Conservation (phyloP, 2,113 vertebrate genomes). For the Pygoscelis antarcticus region DNA sequence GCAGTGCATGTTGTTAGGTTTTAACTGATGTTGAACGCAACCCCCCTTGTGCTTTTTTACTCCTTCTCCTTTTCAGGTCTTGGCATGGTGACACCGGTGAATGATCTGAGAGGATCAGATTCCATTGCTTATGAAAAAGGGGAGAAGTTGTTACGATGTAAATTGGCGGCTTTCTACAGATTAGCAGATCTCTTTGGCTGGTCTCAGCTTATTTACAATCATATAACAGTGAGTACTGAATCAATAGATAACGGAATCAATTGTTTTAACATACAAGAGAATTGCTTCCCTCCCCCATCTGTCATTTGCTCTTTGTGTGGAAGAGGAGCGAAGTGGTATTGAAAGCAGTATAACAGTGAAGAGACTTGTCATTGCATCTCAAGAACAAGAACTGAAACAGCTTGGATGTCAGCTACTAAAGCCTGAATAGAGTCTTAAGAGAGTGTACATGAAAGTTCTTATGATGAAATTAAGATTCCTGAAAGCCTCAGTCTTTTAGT, state of each 20-base stretch:
- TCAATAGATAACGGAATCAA: background rate
- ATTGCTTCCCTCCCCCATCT: background rate
- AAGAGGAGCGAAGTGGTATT: background rate
- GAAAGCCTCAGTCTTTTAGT: background rate
- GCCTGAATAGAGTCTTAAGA: conserved; percentile 17
- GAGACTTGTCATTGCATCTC: background rate
- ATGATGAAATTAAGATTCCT: background rate
- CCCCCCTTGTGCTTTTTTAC: background rate
- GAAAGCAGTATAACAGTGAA: background rate
- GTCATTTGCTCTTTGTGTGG: background rate
- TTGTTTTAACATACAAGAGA: conserved; percentile 4
- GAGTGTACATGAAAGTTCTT: background rate
- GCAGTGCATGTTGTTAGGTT: background rate
- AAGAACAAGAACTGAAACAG: background rate
- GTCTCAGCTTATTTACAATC: conserved; percentile 99
- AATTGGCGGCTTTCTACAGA: conserved; percentile 93
- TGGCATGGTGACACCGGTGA: conserved; percentile 98
- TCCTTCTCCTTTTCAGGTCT: conserved; percentile 79
- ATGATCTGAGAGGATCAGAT: conserved; percentile 94
- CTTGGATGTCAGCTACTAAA: background rate
- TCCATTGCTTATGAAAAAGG: conserved; percentile 98
- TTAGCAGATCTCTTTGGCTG: conserved; percentile 95
- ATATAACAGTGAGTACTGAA: conserved; percentile 89
- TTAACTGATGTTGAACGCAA: background rate
- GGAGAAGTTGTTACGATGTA: conserved; percentile 93